phyloP scores from a whole-genome alignment of 2,113 vertebrate genomes.

The Leucosticte australis region DNA sequence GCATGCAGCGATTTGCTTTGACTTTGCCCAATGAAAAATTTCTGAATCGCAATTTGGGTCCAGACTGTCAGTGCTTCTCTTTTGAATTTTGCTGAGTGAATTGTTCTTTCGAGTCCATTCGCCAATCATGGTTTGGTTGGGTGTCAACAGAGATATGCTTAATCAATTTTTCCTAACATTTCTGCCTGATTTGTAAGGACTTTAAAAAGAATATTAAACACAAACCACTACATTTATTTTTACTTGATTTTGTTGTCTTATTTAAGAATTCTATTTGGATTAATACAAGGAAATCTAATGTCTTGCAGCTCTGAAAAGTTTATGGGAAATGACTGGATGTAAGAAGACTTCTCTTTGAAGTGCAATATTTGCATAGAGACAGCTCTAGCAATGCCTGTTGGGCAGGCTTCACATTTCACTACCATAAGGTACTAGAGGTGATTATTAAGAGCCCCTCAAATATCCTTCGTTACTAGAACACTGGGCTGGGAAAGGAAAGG shows the following conservation, averaged over 20 bases:
- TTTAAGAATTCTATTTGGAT: conserved; percentile 69
- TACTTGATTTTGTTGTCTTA: conserved; percentile 65
- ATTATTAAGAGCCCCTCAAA: neutral
- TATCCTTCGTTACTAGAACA: neutral
- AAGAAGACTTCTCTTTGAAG: conserved; percentile 1
- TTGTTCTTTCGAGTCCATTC: no score
- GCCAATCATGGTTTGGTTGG: no score
- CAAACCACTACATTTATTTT: conserved; percentile 64
- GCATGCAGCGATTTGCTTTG: no score
- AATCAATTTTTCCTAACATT: neutral
- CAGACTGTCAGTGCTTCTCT: no score
- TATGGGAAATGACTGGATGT: neutral
- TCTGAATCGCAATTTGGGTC: no score
- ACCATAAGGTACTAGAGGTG: neutral
- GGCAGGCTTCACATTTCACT: neutral
- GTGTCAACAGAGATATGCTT: no score
- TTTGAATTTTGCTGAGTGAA: no score
- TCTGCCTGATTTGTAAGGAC: conserved; percentile 31
- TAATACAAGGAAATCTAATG: conserved; percentile 62
- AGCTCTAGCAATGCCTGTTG: neutral
- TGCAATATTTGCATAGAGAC: neutral
- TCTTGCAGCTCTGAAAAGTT: conserved; percentile 51
- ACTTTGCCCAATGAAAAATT: no score
- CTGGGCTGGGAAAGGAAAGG: neutral
- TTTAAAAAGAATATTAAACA: conserved; percentile 54